Evolutionary conservation across 2,797 vertebrate genomes (phyloP).

Genomic region (Sebastes itinus): DNA sequence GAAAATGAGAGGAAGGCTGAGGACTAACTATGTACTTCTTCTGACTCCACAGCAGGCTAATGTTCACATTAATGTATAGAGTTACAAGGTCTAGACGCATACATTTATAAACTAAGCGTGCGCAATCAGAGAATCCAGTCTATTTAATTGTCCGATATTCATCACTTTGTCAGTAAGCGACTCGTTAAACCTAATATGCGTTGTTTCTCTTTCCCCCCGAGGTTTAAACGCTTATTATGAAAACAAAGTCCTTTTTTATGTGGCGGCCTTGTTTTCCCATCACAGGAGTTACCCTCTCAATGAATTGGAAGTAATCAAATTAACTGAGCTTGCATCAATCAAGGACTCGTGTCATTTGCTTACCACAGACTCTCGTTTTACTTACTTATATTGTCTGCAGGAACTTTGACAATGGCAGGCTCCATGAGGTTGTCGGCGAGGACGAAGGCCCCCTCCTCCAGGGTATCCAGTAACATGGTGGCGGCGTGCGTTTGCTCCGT

Average conservation of each 20-base stretch:
- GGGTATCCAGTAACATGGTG: constrained; percentile 97
- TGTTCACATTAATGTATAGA: constrained; percentile 82
- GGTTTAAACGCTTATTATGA: constrained; percentile 75
- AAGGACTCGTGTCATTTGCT: constrained; percentile 27
- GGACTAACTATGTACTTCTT: constrained; percentile 69
- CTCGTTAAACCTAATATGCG: constrained; percentile 77
- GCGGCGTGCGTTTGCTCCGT: constrained; percentile 97
- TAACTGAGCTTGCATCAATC: constrained; percentile 47
- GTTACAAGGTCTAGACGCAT: constrained; percentile 76
- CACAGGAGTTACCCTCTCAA: constrained; percentile 50
- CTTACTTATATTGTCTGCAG: constrained; percentile 98
- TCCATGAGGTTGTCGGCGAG: constrained; percentile 98
- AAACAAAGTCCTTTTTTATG: constrained; percentile 71
- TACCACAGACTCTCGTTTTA: constrained; percentile 48
- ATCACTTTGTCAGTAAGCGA: constrained; percentile 80
- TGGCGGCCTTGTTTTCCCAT: constrained; percentile 60
- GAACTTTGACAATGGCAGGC: constrained; percentile 96
- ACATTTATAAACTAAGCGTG: constrained; percentile 71
- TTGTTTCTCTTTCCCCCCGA: constrained; percentile 68
- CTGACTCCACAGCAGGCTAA: constrained; percentile 75
- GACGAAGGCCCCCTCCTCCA: constrained; percentile 98
- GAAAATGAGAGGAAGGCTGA: constrained; percentile 40
- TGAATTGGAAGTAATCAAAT: constrained; percentile 59
- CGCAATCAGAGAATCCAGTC: constrained; percentile 70
- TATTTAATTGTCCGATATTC: constrained; percentile 76